Conservation (phyloP, 2,113 vertebrate species). For the Eulemur rufifrons region DNA sequence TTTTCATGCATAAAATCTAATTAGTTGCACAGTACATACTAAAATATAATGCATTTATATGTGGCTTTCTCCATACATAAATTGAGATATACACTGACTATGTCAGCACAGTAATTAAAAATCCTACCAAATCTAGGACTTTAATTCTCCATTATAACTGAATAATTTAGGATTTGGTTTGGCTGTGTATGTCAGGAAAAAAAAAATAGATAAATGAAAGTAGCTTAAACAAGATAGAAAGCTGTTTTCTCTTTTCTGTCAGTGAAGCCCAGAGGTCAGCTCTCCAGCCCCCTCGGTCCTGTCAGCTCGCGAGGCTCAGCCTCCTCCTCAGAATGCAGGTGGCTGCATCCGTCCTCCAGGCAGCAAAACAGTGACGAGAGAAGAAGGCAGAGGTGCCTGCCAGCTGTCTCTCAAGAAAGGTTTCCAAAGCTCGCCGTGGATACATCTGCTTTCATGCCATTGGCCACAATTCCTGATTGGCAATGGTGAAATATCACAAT, state of each 20-base stretch:
- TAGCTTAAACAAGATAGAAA: background rate
- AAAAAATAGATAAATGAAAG: background rate
- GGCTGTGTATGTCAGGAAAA: background rate
- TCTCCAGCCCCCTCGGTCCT: rapidly evolving
- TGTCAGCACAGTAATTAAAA: slow-evolving; percentile 9
- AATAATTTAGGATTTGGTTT: background rate
- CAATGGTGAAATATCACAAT: slow-evolving; percentile 1
- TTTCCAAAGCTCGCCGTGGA: background rate
- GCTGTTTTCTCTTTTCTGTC: background rate
- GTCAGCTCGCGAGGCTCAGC: too few species aligned
- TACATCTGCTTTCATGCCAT: slow-evolving; percentile 48
- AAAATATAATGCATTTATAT: background rate
- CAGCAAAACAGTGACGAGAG: background rate
- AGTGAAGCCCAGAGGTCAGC: background rate
- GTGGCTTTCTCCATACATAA: background rate
- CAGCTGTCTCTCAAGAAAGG: background rate
- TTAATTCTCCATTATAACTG: slow-evolving; percentile 5
- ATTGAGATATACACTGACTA: background rate
- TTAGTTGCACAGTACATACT: background rate
- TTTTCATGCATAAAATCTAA: slow-evolving; percentile 53
- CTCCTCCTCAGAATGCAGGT: background rate
- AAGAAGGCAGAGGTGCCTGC: background rate
- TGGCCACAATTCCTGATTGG: slow-evolving; percentile 74
- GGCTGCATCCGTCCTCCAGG: background rate
- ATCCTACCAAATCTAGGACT: slow-evolving; percentile 18